These are phyloP conservation scores for Choristoneura fumiferana DNA, from an alignment of 1,140 invertebrate species.

Conservation along the genomic window DNA sequence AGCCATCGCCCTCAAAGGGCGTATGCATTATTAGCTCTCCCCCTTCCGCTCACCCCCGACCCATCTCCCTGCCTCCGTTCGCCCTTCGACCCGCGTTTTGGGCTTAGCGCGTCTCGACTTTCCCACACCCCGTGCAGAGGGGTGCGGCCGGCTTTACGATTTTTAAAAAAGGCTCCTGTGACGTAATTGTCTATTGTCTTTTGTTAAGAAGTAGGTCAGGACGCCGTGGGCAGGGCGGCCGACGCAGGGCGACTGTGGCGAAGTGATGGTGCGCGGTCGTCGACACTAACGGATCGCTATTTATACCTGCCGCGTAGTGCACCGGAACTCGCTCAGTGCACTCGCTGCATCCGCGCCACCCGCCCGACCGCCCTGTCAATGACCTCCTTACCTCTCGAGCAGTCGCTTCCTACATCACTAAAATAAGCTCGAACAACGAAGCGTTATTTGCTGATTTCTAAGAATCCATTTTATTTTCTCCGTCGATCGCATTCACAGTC, in stretches of 20 bases:
- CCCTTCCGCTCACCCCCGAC: conserved; percentile 33
- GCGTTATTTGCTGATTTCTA: no score
- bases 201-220: conserved; percentile 46
- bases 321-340: conserved; percentile 73
- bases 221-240: conserved; percentile 34
- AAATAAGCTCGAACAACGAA: conserved; percentile 17
- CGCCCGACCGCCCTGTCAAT: conserved; percentile 60
- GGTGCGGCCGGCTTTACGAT: conserved; percentile 32
- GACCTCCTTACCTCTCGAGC: conserved; percentile 51
- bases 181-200: conserved; percentile 29
- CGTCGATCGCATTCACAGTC: no score
- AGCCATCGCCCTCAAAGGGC: conserved; percentile 53
- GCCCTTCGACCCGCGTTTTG: conserved; percentile 44
- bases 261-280: conserved; percentile 63
- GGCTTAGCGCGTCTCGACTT: conserved; percentile 35
- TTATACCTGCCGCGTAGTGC: conserved; percentile 74
- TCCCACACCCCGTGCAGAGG: conserved; percentile 25
- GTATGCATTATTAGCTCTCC: conserved; percentile 64
- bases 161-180: conserved; percentile 24
- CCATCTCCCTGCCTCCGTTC: conserved; percentile 34
- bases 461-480: no score
- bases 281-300: conserved; percentile 76
- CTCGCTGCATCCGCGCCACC: conserved; percentile 62
- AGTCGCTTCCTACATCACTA: conserved; percentile 38
- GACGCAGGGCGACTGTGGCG: conserved; percentile 24